Conservation (phyloP, 2,113 vertebrate species). For the Scytalopus superciliaris region DNA sequence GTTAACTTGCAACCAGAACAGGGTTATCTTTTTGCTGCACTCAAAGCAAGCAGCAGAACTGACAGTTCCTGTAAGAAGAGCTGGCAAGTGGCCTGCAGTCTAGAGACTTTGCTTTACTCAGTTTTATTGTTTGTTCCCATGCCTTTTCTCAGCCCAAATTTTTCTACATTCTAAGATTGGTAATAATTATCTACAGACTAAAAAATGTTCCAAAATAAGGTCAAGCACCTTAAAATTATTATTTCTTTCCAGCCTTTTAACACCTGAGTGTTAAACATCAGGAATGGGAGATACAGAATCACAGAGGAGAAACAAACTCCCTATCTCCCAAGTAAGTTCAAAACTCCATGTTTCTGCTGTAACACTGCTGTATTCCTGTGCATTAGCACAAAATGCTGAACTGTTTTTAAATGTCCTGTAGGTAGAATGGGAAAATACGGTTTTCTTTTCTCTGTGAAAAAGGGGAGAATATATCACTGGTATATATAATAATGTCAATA, state of each 20-base stretch:
- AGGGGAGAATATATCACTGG: neutral
- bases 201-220: neutral
- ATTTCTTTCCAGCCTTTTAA: neutral
- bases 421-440: neutral
- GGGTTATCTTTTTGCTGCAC: slow-evolving; percentile 51
- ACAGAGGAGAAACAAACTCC: neutral
- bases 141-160: neutral
- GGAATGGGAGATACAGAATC: neutral
- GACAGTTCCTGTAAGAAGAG: neutral
- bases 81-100: neutral
- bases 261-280: neutral
- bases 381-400: neutral
- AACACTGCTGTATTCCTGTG: neutral
- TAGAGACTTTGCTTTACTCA: neutral
- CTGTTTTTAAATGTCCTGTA: neutral
- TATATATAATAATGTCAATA: neutral
- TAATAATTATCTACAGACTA: neutral
- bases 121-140: neutral
- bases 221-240: neutral
- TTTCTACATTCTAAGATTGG: neutral
- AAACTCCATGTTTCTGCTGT: neutral
- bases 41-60: neutral
- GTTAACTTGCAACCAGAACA: slow-evolving; percentile 8
- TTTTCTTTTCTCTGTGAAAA: neutral
- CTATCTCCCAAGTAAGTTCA: neutral